Conservation (phyloP, 1,140 invertebrate species). For the Eurytemora carolleeae region DNA sequence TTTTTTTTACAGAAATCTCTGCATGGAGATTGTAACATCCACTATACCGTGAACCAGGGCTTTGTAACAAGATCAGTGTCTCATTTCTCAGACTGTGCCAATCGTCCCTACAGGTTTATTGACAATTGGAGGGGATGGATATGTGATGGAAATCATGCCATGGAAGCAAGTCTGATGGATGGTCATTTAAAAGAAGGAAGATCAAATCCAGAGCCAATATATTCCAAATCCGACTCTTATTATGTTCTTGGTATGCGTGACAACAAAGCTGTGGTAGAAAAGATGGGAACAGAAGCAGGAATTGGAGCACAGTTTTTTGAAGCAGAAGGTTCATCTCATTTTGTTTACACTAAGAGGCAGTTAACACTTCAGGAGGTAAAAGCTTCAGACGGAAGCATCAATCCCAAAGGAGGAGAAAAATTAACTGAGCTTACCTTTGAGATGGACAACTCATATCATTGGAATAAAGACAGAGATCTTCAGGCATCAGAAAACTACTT, state of each 20-base stretch:
- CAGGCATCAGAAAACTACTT: constrained; percentile 6
- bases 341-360: neutral
- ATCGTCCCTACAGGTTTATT: constrained; percentile 1
- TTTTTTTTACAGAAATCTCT: constrained; percentile 8
- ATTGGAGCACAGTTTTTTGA: constrained; percentile 7
- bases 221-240: constrained; percentile 1
- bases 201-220: neutral
- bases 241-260: constrained; percentile 7
- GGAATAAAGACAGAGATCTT: constrained; percentile 10
- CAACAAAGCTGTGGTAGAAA: neutral
- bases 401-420: neutral
- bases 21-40: constrained; percentile 9
- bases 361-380: neutral
- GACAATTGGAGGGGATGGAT: constrained; percentile 11
- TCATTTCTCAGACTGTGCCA: constrained; percentile 7
- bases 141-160: constrained; percentile 1
- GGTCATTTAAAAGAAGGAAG: neutral
- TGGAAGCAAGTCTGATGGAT: neutral
- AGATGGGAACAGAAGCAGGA: neutral
- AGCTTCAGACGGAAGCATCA: neutral
- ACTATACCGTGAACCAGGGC: constrained; percentile 9
- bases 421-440: neutral
- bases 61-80: neutral
- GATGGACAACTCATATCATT: constrained; percentile 1
- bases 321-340: neutral